Evolutionary conservation across 1,140 invertebrate species (phyloP).

Genomic region (Drosophila santomea): DNA sequence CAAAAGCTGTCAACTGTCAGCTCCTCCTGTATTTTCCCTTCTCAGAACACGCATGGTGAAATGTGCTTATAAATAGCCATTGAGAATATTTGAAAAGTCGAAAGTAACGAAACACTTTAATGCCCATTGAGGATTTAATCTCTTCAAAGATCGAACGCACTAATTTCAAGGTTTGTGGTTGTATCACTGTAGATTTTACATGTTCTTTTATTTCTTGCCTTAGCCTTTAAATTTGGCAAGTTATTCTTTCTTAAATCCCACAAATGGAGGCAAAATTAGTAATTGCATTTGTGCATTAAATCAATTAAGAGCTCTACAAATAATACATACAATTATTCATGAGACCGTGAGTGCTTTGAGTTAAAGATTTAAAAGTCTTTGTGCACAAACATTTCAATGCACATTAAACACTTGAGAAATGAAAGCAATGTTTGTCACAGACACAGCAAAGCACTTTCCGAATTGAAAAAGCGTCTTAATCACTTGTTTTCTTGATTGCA

Average conservation of each 20-base stretch:
- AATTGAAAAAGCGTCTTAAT: constrained; percentile 13
- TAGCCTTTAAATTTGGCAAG: constrained; percentile 1
- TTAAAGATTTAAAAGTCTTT: constrained; percentile 1
- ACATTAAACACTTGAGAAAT: constrained; percentile 16
- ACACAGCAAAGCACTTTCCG: constrained; percentile 12
- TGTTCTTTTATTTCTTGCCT: neutral
- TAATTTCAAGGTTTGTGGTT: constrained; percentile 11
- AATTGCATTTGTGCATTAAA: constrained; percentile 70
- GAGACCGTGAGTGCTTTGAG: neutral
- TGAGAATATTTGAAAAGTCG: too few relatives aligned
- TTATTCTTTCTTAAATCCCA: constrained; percentile 1
- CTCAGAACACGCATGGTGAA: constrained; percentile 10
- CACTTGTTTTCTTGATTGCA: constrained; percentile 33
- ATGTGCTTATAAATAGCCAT: constrained; percentile 3
- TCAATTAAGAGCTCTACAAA: constrained; percentile 70
- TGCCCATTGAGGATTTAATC: constrained; percentile 32
- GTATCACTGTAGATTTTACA: neutral
- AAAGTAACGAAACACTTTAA: too few relatives aligned
- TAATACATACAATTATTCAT: constrained; percentile 5
- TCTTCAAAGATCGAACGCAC: neutral
- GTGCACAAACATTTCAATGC: neutral
- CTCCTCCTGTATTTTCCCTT: neutral
- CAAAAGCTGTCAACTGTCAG: constrained; percentile 76
- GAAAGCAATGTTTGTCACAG: constrained; percentile 1
- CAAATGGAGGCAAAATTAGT: constrained; percentile 25